A percentile compares a stretch with the other conserved stretches of the same genome.
Evolutionary conservation across 2,888 invertebrate species (phyloP).

Genomic region (Xestia c-nigrum): DNA sequence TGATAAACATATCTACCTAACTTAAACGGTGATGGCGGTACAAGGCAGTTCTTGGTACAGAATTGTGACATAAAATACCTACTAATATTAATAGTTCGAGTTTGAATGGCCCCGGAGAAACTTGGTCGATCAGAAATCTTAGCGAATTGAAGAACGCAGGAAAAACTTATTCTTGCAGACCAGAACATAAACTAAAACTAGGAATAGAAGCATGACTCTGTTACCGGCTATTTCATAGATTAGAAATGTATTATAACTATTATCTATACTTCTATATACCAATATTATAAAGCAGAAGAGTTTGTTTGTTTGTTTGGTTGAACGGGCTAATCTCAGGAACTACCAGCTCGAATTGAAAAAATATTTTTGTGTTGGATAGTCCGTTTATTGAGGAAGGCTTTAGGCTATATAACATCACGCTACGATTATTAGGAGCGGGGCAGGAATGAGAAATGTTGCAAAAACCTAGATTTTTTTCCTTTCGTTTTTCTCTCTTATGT

Average conservation of each 20-base stretch:
- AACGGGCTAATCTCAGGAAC: too few species aligned
- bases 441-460: too few species aligned
- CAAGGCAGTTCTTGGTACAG: constrained; percentile 62
- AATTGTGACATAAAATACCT: constrained; percentile 55
- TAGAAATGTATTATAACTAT: not conserved
- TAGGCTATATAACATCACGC: too few species aligned
- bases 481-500: too few species aligned
- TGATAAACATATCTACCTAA: constrained; percentile 43
- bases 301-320: too few species aligned
- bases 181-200: not conserved
- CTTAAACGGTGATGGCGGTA: constrained; percentile 48
- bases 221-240: not conserved
- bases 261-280: too few species aligned
- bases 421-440: too few species aligned
- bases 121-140: constrained; percentile 9
- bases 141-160: not conserved
- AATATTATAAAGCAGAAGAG: too few species aligned
- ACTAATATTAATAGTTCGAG: constrained; percentile 45
- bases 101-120: constrained; percentile 27
- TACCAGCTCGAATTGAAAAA: too few species aligned
- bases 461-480: too few species aligned
- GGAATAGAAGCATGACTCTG: not conserved
- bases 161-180: not conserved
- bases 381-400: too few species aligned
- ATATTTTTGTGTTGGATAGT: too few species aligned